Conservation (phyloP, 2,113 vertebrate genomes). For the Ceyx cyanopectus region DNA sequence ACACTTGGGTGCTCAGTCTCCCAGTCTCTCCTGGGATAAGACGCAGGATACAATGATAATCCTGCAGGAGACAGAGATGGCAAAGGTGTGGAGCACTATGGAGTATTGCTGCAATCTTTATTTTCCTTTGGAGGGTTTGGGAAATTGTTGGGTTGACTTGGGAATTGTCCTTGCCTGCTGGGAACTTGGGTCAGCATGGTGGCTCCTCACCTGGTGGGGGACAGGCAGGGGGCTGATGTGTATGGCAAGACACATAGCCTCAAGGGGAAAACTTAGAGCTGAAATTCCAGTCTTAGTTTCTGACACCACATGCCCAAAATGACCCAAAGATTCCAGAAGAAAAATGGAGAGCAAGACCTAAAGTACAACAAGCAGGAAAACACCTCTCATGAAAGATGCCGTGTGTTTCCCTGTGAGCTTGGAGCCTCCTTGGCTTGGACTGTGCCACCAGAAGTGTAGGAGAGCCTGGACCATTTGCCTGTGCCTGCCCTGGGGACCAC, state of each 20-base stretch:
- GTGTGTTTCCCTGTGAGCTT: background rate
- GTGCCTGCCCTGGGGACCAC: background rate
- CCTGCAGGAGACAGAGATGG: accelerated
- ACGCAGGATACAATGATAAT: background rate
- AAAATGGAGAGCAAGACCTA: background rate
- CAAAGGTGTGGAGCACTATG: background rate
- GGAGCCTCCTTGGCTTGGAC: background rate
- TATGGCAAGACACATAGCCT: background rate
- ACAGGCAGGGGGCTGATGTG: background rate
- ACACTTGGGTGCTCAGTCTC: background rate
- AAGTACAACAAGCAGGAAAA: background rate
- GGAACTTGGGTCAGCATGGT: background rate
- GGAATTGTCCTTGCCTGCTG: background rate
- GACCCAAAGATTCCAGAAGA: background rate
- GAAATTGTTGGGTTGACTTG: background rate
- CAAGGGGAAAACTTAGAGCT: background rate
- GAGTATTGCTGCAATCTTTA: background rate
- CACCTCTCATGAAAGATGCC: background rate
- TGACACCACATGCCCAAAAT: background rate
- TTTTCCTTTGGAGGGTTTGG: background rate
- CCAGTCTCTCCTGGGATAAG: background rate
- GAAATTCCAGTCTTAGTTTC: background rate
- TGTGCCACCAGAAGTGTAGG: background rate
- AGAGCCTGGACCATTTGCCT: background rate
- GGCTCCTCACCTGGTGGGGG: background rate